Conservation (phyloP, 2,797 vertebrate species). For the Lepus oiostolus region DNA sequence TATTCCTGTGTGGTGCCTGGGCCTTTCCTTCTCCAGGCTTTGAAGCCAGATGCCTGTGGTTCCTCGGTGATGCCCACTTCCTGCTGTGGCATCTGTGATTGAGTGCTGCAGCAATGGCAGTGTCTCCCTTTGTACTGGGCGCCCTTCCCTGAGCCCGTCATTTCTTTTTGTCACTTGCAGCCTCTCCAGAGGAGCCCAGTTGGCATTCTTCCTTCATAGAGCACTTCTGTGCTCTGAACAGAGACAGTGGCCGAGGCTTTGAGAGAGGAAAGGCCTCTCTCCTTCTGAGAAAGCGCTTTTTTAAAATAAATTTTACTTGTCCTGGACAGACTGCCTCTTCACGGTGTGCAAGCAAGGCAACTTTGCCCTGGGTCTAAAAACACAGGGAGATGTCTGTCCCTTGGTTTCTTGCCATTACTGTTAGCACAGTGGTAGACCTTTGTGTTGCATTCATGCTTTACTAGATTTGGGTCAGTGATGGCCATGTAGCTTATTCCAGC, state of each 20-base stretch:
- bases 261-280: background rate
- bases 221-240: conserved; percentile 67
- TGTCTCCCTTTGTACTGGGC: conserved; percentile 52
- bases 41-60: conserved; percentile 55
- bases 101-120: conserved; percentile 46
- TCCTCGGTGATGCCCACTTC: conserved; percentile 31
- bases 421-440: background rate
- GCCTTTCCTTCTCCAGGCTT: conserved; percentile 66
- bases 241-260: background rate
- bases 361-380: conserved; percentile 33
- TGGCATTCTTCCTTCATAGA: conserved; percentile 63
- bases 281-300: conserved; percentile 65
- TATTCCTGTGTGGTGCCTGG: background rate
- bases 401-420: background rate
- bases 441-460: background rate
- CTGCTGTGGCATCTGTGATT: conserved; percentile 62
- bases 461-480: background rate
- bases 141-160: background rate
- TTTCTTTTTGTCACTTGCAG: conserved; percentile 48
- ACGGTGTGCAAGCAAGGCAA: conserved; percentile 23
- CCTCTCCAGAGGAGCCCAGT: background rate
- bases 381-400: background rate
- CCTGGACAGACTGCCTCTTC: conserved; percentile 44
- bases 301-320: conserved; percentile 58
- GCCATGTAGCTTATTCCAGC: background rate